Percentiles rank a stretch among this genome's conserved stretches.
phyloP scores from a whole-genome alignment of 2,797 vertebrate genomes.

The Phrynocephalus vlangalii region DNA sequence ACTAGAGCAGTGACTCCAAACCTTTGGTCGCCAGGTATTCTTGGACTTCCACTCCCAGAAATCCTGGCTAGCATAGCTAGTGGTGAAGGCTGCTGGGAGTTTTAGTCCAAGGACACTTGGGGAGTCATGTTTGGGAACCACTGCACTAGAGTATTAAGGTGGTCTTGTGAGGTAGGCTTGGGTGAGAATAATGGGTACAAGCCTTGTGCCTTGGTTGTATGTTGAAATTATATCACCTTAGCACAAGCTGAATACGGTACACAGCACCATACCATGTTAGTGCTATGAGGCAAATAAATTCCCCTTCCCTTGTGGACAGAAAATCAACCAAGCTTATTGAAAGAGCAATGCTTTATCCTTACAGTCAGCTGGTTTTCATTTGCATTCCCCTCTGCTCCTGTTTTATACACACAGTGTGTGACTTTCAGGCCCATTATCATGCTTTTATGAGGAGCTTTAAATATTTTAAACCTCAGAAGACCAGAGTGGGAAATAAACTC shows the following conservation, averaged over 20 bases:
- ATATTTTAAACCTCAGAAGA: constrained; percentile 41
- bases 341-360: constrained; percentile 6
- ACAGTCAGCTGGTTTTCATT: constrained; percentile 29
- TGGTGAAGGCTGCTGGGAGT: too few species aligned
- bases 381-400: constrained; percentile 26
- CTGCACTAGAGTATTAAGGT: too few species aligned
- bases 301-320: background rate
- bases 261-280: background rate
- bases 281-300: background rate
- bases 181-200: background rate
- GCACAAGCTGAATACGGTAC: background rate
- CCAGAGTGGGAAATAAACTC: background rate
- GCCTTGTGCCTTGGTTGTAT: background rate
- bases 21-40: too few species aligned
- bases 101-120: too few species aligned
- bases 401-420: constrained; percentile 22
- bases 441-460: constrained; percentile 24
- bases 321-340: background rate
- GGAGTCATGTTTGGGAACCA: too few species aligned
- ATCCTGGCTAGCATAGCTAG: too few species aligned
- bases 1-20: background rate
- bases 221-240: background rate
- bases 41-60: background rate
- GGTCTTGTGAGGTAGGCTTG: background rate
- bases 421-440: constrained; percentile 41